Conservation (phyloP, 2,888 invertebrate genomes). For the Apamea anceps region DNA sequence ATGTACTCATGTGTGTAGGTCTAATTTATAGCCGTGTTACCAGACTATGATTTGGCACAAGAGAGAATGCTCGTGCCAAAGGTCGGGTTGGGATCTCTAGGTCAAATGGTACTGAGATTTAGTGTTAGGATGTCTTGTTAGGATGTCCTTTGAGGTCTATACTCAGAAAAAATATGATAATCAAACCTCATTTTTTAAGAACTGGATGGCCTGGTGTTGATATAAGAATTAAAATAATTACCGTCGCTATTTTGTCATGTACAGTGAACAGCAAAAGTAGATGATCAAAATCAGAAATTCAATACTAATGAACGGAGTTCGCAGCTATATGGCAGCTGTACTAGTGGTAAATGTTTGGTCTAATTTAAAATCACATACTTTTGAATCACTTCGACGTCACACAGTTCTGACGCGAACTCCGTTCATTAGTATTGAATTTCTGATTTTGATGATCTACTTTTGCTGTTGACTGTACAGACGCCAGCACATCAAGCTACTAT, state of each 20-base stretch:
- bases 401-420: too few relatives aligned
- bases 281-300: too few relatives aligned
- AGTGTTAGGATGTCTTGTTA: not conserved
- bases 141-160: not conserved
- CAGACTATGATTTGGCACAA: constrained; percentile 56
- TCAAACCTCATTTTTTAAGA: not conserved
- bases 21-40: constrained; percentile 59
- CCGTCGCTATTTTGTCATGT: not conserved
- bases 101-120: constrained; percentile 34
- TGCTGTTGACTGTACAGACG: not conserved
- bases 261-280: too few relatives aligned
- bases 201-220: too few relatives aligned
- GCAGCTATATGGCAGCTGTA: too few relatives aligned
- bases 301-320: too few relatives aligned
- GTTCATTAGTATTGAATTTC: too few relatives aligned
- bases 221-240: not conserved
- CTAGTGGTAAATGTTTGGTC: too few relatives aligned
- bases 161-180: not conserved
- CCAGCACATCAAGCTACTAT: too few relatives aligned
- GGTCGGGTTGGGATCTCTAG: constrained; percentile 33
- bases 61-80: constrained; percentile 49
- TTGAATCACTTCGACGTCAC: too few relatives aligned
- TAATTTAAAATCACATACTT: too few relatives aligned
- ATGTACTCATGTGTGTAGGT: constrained; percentile 53
- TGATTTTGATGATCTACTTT: too few relatives aligned